phyloP scores from a whole-genome alignment of 2,888 invertebrate genomes.

The Crioceris asparagi region DNA sequence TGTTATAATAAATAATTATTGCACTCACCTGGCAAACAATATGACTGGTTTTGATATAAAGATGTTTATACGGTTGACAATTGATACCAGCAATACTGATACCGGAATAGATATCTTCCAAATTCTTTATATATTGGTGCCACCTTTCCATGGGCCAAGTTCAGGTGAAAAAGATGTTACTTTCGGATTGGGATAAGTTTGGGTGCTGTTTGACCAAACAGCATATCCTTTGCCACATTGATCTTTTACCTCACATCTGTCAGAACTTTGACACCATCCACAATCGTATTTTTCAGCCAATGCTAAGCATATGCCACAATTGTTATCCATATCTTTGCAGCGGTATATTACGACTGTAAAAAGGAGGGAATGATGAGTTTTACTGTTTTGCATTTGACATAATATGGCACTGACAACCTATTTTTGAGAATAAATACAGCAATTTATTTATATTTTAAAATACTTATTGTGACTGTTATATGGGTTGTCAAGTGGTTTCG shows the following conservation, averaged over 20 bases:
- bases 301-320: conserved; percentile 94
- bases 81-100: conserved; percentile 87
- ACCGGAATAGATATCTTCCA: conserved; percentile 84
- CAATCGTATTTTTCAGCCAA: conserved; percentile 85
- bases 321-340: conserved; percentile 94
- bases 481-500: conserved; percentile 92
- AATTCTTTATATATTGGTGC: conserved; percentile 88
- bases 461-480: conserved; percentile 77
- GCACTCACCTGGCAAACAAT: conserved; percentile 57
- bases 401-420: too few species aligned
- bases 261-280: conserved; percentile 93
- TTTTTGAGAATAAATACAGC: too few species aligned
- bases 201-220: conserved; percentile 82
- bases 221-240: conserved; percentile 66
- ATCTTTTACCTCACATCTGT: conserved; percentile 83
- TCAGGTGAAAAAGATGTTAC: conserved; percentile 78
- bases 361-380: conserved; percentile 5
- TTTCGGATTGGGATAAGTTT: conserved; percentile 92
- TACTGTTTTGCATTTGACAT: too few species aligned
- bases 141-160: conserved; percentile 90
- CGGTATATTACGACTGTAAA: conserved; percentile 72
- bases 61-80: conserved; percentile 78
- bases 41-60: conserved; percentile 82
- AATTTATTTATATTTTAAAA: too few species aligned
- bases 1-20: not conserved